Evolutionary conservation across 1,140 invertebrate genomes (phyloP).

Genomic region (Microplitis mediator): DNA sequence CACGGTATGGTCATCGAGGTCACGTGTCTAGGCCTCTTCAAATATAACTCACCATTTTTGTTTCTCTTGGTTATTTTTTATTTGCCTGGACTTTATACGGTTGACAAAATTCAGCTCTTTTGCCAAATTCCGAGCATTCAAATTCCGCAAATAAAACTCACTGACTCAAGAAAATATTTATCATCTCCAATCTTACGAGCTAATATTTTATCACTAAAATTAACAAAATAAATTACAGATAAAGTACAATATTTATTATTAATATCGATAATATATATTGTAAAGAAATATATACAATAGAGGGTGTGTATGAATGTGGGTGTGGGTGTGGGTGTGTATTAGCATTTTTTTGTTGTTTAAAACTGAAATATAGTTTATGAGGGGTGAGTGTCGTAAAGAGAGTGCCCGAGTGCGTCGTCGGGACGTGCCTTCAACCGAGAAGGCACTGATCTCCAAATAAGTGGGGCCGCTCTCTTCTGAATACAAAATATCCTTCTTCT

Average conservation of each 20-base stretch:
- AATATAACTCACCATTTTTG: conserved; percentile 30
- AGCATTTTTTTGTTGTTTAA: conserved; percentile 63
- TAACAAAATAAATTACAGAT: background rate
- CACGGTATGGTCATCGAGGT: conserved; percentile 24
- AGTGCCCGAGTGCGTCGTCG: conserved; percentile 29
- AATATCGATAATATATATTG: conserved; percentile 36
- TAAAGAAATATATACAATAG: background rate
- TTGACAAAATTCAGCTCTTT: background rate
- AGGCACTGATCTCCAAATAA: conserved; percentile 60
- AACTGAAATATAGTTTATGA: conserved; percentile 58
- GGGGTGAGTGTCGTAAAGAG: conserved; percentile 32
- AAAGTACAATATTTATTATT: conserved; percentile 20
- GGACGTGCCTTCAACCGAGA: conserved; percentile 41
- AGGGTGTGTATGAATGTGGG: too few species aligned
- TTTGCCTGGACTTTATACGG: background rate
- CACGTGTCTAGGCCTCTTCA: conserved; percentile 33
- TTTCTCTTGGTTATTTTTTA: conserved; percentile 26
- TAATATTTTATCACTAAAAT: background rate
- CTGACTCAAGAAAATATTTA: background rate
- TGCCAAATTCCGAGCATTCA: background rate
- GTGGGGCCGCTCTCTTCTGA: conserved; percentile 56
- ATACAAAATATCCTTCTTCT: conserved; percentile 48
- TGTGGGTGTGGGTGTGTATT: conserved; percentile 40
- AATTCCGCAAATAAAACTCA: background rate
- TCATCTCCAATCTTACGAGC: background rate